Conservation (phyloP, 2,888 invertebrate genomes). For the Phasia obesa region DNA sequence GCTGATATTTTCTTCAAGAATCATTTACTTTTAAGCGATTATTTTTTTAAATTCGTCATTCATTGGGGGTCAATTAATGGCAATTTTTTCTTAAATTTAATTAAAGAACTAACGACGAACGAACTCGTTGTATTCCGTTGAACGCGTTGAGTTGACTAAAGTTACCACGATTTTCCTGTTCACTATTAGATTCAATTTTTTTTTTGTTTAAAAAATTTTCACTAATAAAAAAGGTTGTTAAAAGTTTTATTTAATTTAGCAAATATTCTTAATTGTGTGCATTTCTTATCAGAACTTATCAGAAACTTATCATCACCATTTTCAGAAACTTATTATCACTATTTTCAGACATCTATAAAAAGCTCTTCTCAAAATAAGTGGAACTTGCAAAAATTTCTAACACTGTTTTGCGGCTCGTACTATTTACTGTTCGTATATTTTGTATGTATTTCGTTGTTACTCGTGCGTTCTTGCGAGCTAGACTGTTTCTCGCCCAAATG, state of each 20-base stretch:
- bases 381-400: no score
- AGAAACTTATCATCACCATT: not conserved
- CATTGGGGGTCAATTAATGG: constrained; percentile 49
- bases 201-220: constrained; percentile 22
- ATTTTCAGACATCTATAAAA: not conserved
- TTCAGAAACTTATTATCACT: not conserved
- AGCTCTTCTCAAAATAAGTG: not conserved
- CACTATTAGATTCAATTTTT: constrained; percentile 40
- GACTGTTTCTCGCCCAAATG: no score
- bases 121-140: constrained; percentile 18
- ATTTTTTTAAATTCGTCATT: constrained; percentile 20
- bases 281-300: constrained; percentile 13
- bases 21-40: no score
- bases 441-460: no score
- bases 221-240: not conserved
- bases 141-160: constrained; percentile 29
- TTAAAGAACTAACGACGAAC: no score
- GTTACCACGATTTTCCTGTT: not conserved
- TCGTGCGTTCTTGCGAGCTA: no score
- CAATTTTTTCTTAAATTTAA: constrained; percentile 34
- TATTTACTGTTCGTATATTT: no score
- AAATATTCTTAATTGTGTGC: constrained; percentile 4
- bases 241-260: constrained; percentile 13
- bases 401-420: no score
- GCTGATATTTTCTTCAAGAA: constrained; percentile 18